Conservation (phyloP, 1,140 invertebrate species). For the Dryas iulia region DNA sequence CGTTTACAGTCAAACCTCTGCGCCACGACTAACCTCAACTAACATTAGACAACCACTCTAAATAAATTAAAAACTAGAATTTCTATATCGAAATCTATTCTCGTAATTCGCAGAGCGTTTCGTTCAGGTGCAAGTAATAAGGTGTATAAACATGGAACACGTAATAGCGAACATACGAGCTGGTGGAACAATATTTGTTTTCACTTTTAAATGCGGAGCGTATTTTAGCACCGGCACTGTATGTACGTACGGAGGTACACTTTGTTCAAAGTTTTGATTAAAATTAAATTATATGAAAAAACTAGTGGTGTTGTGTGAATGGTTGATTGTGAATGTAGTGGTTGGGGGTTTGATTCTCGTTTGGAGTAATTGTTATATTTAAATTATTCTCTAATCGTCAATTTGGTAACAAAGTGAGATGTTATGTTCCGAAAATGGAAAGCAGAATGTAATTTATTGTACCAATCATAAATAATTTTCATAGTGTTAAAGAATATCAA, state of each 20-base stretch:
- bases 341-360: too few species aligned
- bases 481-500: too few species aligned
- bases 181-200: slow-evolving; percentile 34
- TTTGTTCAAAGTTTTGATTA: slow-evolving; percentile 3
- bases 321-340: too few species aligned
- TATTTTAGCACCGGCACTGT: slow-evolving; percentile 18
- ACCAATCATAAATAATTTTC: too few species aligned
- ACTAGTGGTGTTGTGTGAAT: not conserved
- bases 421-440: too few species aligned
- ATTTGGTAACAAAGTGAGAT: too few species aligned
- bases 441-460: too few species aligned
- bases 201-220: slow-evolving; percentile 33
- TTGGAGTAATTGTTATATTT: too few species aligned
- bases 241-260: slow-evolving; percentile 20
- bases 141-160: slow-evolving; percentile 3
- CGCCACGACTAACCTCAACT: too few species aligned
- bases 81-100: not conserved
- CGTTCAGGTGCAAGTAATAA: slow-evolving; percentile 20
- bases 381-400: too few species aligned
- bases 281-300: not conserved
- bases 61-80: not conserved
- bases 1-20: too few species aligned
- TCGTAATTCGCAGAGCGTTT: not conserved
- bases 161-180: slow-evolving; percentile 12
- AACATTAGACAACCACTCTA: too few species aligned